Evolutionary conservation across 2,888 invertebrate genomes (phyloP).

Genomic region (Eurois occulta): DNA sequence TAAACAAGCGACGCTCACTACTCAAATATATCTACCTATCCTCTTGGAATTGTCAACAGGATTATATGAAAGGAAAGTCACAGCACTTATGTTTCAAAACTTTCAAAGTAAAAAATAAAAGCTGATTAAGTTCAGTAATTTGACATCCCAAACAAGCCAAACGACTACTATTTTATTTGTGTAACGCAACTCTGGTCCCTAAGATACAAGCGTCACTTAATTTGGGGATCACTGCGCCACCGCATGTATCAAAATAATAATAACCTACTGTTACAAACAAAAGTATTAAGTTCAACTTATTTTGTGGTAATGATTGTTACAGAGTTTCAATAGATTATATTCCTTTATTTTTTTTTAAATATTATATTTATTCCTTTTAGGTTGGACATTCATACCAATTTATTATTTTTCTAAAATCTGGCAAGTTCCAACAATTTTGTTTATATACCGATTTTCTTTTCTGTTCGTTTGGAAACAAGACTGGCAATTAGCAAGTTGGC

Average conservation of each 20-base stretch:
- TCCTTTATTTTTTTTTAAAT: too few species aligned
- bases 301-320: not conserved
- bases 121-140: not conserved
- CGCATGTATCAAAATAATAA: not conserved
- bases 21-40: too few species aligned
- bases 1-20: not conserved
- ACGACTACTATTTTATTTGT: not conserved
- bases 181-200: not conserved
- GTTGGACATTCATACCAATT: not conserved
- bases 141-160: not conserved
- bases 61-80: not conserved
- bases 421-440: conserved; percentile 1
- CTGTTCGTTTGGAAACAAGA: not conserved
- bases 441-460: not conserved
- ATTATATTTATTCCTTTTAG: not conserved
- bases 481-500: conserved; percentile 2
- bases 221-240: not conserved
- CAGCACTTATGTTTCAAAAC: not conserved
- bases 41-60: too few species aligned
- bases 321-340: too few species aligned
- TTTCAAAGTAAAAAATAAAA: not conserved
- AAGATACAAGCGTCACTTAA: not conserved
- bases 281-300: not conserved
- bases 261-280: not conserved
- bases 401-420: not conserved